Evolutionary conservation across 1,140 invertebrate species (phyloP).

Genomic region (Sipha flava): DNA sequence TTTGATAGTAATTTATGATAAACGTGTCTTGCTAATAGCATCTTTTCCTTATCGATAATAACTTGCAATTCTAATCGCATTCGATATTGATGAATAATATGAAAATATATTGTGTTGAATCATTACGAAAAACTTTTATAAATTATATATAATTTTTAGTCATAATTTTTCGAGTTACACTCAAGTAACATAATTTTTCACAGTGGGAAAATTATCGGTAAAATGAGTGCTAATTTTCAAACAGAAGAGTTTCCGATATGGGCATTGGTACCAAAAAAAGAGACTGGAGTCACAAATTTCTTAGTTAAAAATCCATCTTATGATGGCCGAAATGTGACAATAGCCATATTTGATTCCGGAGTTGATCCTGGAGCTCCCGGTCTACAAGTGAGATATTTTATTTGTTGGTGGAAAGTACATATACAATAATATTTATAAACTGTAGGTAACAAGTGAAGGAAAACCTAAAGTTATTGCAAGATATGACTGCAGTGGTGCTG

Average conservation of each 20-base stretch:
- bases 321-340: slow-evolving; percentile 82
- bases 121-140: neutral
- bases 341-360: slow-evolving; percentile 95
- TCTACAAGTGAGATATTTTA: slow-evolving; percentile 64
- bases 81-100: neutral
- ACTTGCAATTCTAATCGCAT: too few species aligned
- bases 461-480: slow-evolving; percentile 89
- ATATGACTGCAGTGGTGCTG: slow-evolving; percentile 89
- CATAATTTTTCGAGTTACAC: neutral
- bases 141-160: neutral
- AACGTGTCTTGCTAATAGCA: too few species aligned
- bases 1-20: too few species aligned
- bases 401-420: neutral
- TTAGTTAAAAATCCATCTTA: slow-evolving; percentile 83
- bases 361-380: slow-evolving; percentile 92
- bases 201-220: neutral
- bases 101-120: neutral
- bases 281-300: slow-evolving; percentile 84
- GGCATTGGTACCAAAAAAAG: slow-evolving; percentile 86
- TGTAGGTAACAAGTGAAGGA: slow-evolving; percentile 74
- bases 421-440: slow-evolving; percentile 35
- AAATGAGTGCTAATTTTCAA: slow-evolving; percentile 10
- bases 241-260: slow-evolving; percentile 62
- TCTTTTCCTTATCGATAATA: too few species aligned
- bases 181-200: neutral